Percentiles rank a stretch among this genome's conserved stretches.
phyloP scores from a whole-genome alignment of 2,797 vertebrate genomes.

The Philypnodon macrostomus region DNA sequence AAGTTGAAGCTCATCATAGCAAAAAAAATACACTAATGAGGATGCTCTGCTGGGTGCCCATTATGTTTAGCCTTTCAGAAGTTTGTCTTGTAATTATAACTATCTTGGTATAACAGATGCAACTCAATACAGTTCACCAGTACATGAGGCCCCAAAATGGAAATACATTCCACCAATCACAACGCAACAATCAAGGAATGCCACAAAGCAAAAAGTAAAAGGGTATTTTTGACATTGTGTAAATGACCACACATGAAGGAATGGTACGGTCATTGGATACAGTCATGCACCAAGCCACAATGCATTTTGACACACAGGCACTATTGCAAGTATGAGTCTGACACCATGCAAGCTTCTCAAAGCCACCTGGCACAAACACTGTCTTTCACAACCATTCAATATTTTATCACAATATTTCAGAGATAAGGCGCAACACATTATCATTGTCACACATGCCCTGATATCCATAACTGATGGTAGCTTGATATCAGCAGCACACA shows the following conservation, averaged over 20 bases:
- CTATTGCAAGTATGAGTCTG: constrained; percentile 45
- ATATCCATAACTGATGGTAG: constrained; percentile 55
- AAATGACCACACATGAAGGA: constrained; percentile 36
- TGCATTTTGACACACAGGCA: constrained; percentile 50
- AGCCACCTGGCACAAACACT: constrained; percentile 22
- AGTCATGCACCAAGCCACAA: constrained; percentile 55
- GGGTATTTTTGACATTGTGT: constrained; percentile 26
- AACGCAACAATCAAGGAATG: constrained; percentile 32
- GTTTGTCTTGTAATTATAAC: constrained; percentile 37
- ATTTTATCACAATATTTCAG: constrained; percentile 37
- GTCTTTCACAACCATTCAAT: constrained; percentile 42
- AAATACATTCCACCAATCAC: constrained; percentile 25
- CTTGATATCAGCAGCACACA: constrained; percentile 46
- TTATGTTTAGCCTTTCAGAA: constrained; percentile 36
- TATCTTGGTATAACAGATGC: constrained; percentile 21
- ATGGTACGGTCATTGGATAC: constrained; percentile 32
- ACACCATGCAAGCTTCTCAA: constrained; percentile 54
- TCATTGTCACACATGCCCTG: constrained; percentile 44
- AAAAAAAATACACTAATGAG: constrained; percentile 32
- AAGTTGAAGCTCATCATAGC: constrained; percentile 19
- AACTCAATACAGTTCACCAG: constrained; percentile 24
- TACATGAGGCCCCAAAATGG: constrained; percentile 29
- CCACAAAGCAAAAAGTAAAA: constrained; percentile 34
- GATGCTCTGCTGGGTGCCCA: constrained; percentile 40
- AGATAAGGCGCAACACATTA: constrained; percentile 34